A percentile compares a stretch with the other conserved stretches of the same genome.
Evolutionary conservation across 2,888 invertebrate species (phyloP).

Genomic region (Argyra leucocephala): DNA sequence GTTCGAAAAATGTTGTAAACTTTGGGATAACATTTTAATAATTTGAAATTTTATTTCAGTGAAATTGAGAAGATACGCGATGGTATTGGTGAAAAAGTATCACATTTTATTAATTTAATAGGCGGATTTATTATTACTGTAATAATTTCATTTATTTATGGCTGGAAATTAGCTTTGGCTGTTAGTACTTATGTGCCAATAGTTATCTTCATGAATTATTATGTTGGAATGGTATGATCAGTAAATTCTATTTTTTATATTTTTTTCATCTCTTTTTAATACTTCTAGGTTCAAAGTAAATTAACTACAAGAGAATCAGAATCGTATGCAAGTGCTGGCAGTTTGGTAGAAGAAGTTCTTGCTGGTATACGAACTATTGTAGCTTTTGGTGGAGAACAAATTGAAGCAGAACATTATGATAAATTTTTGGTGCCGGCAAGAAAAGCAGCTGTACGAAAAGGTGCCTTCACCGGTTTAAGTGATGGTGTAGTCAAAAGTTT

Average conservation of each 20-base stretch:
- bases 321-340: conserved; percentile 68
- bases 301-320: conserved; percentile 56
- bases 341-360: conserved; percentile 67
- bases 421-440: conserved; percentile 53
- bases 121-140: conserved; percentile 47
- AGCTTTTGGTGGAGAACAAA: conserved; percentile 68
- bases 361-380: conserved; percentile 64
- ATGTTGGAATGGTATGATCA: conserved; percentile 60
- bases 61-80: conserved; percentile 72
- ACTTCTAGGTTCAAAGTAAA: conserved; percentile 56
- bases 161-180: conserved; percentile 78
- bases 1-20: conserved; percentile 31
- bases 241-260: background rate
- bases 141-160: conserved; percentile 67
- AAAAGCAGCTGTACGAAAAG: conserved; percentile 54
- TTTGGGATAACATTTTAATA: background rate
- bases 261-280: too few relatives aligned
- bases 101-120: conserved; percentile 56
- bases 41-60: conserved; percentile 43
- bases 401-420: conserved; percentile 57
- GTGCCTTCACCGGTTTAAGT: conserved; percentile 59
- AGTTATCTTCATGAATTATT: conserved; percentile 61
- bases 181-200: conserved; percentile 70
- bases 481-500: conserved; percentile 64
- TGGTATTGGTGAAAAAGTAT: conserved; percentile 76